phyloP scores from a whole-genome alignment of 2,797 vertebrate species.

The Peromyscus aztecus region DNA sequence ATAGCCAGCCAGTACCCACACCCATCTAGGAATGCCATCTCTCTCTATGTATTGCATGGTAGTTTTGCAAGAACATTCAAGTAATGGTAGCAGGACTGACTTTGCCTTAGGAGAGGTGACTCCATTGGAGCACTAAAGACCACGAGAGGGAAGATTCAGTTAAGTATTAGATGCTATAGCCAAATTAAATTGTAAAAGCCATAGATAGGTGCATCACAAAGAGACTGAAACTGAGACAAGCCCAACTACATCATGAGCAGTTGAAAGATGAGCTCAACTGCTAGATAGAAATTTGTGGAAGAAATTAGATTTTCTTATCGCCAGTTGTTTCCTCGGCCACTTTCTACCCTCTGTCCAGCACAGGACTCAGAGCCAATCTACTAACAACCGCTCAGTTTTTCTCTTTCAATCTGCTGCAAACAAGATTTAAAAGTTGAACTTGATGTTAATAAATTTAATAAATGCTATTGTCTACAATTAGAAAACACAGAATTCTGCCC shows the following conservation, averaged over 20 bases:
- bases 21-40: neutral
- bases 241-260: neutral
- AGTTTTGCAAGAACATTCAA: neutral
- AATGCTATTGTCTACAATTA: constrained; percentile 65
- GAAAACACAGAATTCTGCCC: constrained; percentile 1
- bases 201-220: neutral
- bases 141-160: neutral
- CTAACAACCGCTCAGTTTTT: neutral
- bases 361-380: neutral
- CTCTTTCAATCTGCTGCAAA: neutral
- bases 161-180: neutral
- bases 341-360: neutral
- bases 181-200: neutral
- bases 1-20: neutral
- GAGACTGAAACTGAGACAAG: constrained; percentile 3
- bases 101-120: neutral
- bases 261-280: neutral
- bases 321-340: neutral
- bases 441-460: too few species aligned
- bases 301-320: neutral
- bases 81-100: neutral
- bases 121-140: neutral
- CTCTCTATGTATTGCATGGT: neutral
- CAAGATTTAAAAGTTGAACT: neutral
- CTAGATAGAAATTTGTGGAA: neutral